phyloP scores from a whole-genome alignment of 2,888 invertebrate genomes.

The Lapara coniferarum region DNA sequence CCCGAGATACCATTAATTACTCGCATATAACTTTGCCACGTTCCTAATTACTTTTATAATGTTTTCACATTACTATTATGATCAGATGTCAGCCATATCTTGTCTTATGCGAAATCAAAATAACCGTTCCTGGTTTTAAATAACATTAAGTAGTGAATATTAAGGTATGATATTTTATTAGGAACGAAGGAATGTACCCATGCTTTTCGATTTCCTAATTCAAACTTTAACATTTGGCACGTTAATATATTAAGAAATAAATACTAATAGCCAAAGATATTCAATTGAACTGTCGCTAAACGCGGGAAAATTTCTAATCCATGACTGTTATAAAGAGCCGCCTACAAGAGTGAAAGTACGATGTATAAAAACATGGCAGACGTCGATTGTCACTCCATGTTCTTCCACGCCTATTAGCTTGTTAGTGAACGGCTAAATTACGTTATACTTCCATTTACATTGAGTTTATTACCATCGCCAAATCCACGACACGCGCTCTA shows the following conservation, averaged over 20 bases:
- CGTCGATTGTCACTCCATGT: slow-evolving; percentile 42
- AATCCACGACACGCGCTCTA: neutral
- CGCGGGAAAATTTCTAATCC: slow-evolving; percentile 56
- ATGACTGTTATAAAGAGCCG: slow-evolving; percentile 45
- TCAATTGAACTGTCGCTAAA: slow-evolving; percentile 43
- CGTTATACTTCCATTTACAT: neutral
- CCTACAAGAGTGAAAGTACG: slow-evolving; percentile 55
- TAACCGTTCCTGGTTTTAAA: no score
- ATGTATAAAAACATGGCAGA: slow-evolving; percentile 52
- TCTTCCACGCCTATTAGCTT: slow-evolving; percentile 14
- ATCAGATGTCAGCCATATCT: slow-evolving; percentile 13
- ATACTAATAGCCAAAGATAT: slow-evolving; percentile 57
- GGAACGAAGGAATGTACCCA: no score
- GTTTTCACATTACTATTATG: no score
- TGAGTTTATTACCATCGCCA: neutral
- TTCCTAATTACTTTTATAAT: neutral
- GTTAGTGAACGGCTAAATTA: slow-evolving; percentile 4
- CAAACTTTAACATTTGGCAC: neutral
- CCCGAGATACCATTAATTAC: slow-evolving; percentile 61
- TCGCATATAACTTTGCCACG: slow-evolving; percentile 53
- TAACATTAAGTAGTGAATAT: no score
- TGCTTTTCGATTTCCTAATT: neutral
- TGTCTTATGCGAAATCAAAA: no score
- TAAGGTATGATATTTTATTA: neutral
- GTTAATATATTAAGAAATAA: slow-evolving; percentile 25